Base-by-base conservation (phyloP, 2,888 invertebrate genomes). In the Cecidostiba fungosa region DNA sequence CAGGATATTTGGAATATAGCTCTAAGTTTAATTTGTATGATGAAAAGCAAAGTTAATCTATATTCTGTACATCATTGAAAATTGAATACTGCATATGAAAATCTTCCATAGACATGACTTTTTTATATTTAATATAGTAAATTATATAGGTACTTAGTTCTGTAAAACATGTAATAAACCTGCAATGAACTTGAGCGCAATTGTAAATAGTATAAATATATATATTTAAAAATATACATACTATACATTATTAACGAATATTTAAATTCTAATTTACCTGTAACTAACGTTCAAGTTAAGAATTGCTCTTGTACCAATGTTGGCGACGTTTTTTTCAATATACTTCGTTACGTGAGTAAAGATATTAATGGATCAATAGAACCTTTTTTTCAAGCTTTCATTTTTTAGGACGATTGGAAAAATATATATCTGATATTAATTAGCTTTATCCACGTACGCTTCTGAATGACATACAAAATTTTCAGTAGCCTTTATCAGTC, bases 121-220 rank as follows among this genome's bases (percentile, higher is more conserved):
- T 66, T 19, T 29, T 62, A 69, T 32, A 39, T 16, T 16, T 14
- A 29, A 66, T 23, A 50, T 47, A 16, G 54, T 59, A 26, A 39
- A 84, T 69, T 39, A 5, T 23, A 32, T 50, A 39, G 0, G 23
- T 76, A 59, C 59, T 70, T 1, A 29, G 54, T 82, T 6, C n/a
- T 19, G 10, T 12, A 14, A 69, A 77, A 72, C 19, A 62, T 43
- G 4, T 19, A 73, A 77, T 6, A 19, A 47, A 43, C 79, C 80
- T 86, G 81, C 84, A 73, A 72, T 73, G 47, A 77, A 74, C 74
- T 81, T 77, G 6, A 36, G 77, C 84, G 66, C 54, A 76, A 80
- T 32, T 86, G 86, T 86, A 86, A 54, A 86, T 86, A 81, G 32
- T 82, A 84, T 72, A 72, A 12, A 72, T 80, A 80, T 79, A 86